Percentiles rank a stretch among this genome's conserved stretches.
Conservation (phyloP, 2,888 invertebrate genomes). For the Rotaria macrura region DNA sequence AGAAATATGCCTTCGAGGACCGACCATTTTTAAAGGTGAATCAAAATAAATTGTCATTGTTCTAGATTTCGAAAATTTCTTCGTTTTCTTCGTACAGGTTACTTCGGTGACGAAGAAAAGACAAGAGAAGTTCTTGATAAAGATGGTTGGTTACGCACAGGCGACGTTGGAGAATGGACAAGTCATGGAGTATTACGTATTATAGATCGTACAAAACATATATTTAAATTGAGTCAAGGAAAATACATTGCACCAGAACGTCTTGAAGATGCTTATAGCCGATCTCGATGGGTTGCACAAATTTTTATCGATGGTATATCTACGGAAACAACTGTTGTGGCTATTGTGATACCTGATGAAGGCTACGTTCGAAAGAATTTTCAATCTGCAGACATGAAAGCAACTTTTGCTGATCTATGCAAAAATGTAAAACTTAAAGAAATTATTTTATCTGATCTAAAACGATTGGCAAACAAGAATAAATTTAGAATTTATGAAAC, state of each 20-base stretch:
- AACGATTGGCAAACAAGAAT: conserved; percentile 21
- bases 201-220: conserved; percentile 28
- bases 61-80: too few relatives aligned
- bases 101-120: conserved; percentile 27
- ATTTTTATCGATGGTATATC: conserved; percentile 29
- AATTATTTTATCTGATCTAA: conserved; percentile 27
- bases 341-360: conserved; percentile 85
- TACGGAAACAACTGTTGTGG: conserved; percentile 67
- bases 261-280: conserved; percentile 27
- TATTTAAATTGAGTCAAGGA: conserved; percentile 31
- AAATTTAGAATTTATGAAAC: conserved; percentile 24
- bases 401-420: conserved; percentile 22
- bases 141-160: conserved; percentile 32
- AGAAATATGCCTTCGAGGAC: conserved; percentile 26
- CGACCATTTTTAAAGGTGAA: conserved; percentile 22
- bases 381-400: conserved; percentile 68
- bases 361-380: conserved; percentile 59
- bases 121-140: conserved; percentile 23
- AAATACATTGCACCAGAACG: conserved; percentile 32
- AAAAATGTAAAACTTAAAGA: conserved; percentile 24
- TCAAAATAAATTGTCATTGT: not conserved
- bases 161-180: conserved; percentile 28
- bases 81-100: too few relatives aligned
- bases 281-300: conserved; percentile 27
- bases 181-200: conserved; percentile 24